Percentiles rank a stretch among this genome's conserved stretches.
phyloP scores from a whole-genome alignment of 2,797 vertebrate species.

The Notoglanidium macrostoma region DNA sequence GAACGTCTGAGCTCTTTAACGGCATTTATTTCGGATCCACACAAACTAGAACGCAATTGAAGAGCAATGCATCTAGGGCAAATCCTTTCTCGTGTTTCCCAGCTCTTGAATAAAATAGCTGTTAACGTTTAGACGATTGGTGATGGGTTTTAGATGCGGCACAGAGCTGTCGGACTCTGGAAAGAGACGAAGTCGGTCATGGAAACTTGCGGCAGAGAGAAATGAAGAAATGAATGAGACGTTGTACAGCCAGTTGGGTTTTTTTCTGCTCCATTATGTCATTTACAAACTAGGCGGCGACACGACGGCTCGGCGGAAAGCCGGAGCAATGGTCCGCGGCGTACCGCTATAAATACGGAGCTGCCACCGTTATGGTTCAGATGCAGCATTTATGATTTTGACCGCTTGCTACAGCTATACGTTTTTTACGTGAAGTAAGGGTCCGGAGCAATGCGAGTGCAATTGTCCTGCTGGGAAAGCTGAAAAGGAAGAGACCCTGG shows the following conservation, averaged over 20 bases:
- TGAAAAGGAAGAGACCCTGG: too few species aligned
- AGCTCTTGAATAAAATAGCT: constrained; percentile 36
- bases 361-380: background rate
- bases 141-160: background rate
- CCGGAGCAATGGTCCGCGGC: background rate
- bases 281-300: background rate
- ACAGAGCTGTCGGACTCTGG: background rate
- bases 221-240: background rate
- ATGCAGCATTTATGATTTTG: too few species aligned
- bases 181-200: background rate
- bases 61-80: background rate
- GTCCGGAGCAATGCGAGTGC: background rate
- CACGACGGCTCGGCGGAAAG: background rate
- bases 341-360: background rate
- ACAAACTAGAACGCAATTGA: background rate
- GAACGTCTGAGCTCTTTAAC: background rate
- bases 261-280: background rate
- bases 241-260: too few species aligned
- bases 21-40: background rate
- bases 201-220: background rate
- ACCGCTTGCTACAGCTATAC: background rate
- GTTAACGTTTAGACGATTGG: constrained; percentile 27
- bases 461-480: background rate
- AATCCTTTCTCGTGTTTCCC: background rate
- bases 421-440: background rate